A percentile compares a stretch with the other conserved stretches of the same genome.
These are phyloP conservation scores for Nomada ruficornis DNA, from an alignment of 2,888 invertebrate species.

Conservation along the genomic window DNA sequence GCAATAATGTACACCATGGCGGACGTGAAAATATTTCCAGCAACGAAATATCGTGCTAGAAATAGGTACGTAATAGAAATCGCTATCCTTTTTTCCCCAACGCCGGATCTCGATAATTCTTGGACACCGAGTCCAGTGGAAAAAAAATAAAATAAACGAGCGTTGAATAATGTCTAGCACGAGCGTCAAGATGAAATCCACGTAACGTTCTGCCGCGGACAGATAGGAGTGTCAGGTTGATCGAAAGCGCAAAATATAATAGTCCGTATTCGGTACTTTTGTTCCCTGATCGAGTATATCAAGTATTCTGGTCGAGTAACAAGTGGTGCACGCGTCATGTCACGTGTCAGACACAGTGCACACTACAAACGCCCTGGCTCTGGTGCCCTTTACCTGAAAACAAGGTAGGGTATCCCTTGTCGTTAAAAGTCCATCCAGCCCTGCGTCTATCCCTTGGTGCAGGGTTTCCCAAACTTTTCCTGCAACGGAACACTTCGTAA, in stretches of 20 bases:
- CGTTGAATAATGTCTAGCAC: conserved; percentile 43
- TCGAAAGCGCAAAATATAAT: conserved; percentile 68
- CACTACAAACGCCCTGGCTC: conserved; percentile 34
- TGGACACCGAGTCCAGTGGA: neutral
- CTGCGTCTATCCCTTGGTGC: neutral
- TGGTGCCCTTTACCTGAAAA: conserved; percentile 55
- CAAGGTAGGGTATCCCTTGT: conserved; percentile 42
- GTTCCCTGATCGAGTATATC: conserved; percentile 75
- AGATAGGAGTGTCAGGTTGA: conserved; percentile 64
- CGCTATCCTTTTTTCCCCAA: neutral
- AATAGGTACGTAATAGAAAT: neutral
- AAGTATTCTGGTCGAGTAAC: conserved; percentile 74
- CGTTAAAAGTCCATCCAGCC: conserved; percentile 42
- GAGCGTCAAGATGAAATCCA: conserved; percentile 43
- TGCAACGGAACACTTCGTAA: too few species aligned
- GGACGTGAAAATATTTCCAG: too few species aligned
- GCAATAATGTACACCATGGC: too few species aligned
- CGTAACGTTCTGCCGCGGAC: conserved; percentile 64
- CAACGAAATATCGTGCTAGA: neutral
- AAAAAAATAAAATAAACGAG: conserved; percentile 33
- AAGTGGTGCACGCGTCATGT: conserved; percentile 69
- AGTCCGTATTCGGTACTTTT: conserved; percentile 66
- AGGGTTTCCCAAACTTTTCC: too few species aligned
- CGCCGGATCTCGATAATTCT: conserved; percentile 33
- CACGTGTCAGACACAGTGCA: conserved; percentile 72